Conservation (phyloP, 1,140 invertebrate genomes). For the Drosophila eugracilis region DNA sequence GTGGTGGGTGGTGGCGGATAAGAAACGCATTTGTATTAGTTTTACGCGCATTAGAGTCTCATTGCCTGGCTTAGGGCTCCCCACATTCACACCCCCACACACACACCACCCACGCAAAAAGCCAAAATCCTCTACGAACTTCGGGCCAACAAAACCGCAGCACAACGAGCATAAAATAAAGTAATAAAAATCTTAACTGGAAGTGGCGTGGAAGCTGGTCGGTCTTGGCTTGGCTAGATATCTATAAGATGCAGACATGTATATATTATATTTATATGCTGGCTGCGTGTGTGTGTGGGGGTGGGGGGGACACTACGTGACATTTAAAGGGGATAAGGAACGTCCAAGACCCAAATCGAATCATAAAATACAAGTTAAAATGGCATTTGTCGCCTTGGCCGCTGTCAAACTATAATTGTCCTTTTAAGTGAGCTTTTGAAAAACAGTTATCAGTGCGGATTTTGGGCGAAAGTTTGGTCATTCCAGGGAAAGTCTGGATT, state of each 20-base stretch:
- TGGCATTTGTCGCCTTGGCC: constrained; percentile 41
- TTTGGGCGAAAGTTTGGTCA: background rate
- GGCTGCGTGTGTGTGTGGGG: constrained; percentile 32
- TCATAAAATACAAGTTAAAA: constrained; percentile 72
- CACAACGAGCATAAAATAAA: constrained; percentile 78
- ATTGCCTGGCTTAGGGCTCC: constrained; percentile 74
- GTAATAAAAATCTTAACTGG: constrained; percentile 80
- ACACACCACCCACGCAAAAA: background rate
- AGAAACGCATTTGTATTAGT: constrained; percentile 83
- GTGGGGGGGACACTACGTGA: constrained; percentile 66
- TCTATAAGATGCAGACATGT: constrained; percentile 72
- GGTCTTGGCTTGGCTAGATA: constrained; percentile 37
- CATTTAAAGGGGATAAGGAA: constrained; percentile 75
- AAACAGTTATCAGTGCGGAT: constrained; percentile 14
- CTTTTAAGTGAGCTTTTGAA: constrained; percentile 60
- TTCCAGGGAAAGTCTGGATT: background rate
- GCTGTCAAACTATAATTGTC: constrained; percentile 66
- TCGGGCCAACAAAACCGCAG: constrained; percentile 37
- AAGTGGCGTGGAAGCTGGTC: constrained; percentile 6
- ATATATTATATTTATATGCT: constrained; percentile 54
- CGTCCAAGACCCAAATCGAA: constrained; percentile 73
- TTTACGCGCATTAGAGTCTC: constrained; percentile 83
- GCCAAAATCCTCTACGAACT: constrained; percentile 23
- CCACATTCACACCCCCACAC: constrained; percentile 11
- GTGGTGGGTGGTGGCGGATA: constrained; percentile 53